Evolutionary conservation across 35 echinoderm and acorn worm species (phyloP).

Genomic region (Apostichopus californicus): DNA sequence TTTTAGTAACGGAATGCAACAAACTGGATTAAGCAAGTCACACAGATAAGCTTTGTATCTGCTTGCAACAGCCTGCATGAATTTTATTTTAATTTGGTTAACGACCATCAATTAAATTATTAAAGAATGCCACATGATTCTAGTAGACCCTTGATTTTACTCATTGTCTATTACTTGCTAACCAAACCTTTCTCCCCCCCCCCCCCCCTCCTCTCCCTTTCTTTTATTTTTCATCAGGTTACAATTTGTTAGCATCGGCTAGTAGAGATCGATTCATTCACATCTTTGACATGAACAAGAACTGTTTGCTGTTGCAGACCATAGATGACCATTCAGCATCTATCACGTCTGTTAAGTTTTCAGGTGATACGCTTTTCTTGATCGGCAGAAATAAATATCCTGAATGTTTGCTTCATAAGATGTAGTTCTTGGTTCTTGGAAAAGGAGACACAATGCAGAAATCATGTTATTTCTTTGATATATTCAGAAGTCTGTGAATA

Average conservation of each 20-base stretch:
- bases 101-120: too few species aligned
- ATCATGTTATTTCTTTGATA: too few species aligned
- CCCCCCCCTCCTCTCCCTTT: neutral
- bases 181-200: too few species aligned
- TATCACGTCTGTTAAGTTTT: slow-evolving; percentile 92
- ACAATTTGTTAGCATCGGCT: slow-evolving; percentile 81
- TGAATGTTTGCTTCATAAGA: neutral
- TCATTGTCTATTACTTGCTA: too few species aligned
- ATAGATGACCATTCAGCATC: slow-evolving; percentile 94
- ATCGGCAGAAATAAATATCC: neutral
- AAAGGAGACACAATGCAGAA: neutral
- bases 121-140: too few species aligned
- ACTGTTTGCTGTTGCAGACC: slow-evolving; percentile 81
- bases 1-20: too few species aligned
- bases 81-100: too few species aligned
- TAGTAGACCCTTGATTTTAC: too few species aligned
- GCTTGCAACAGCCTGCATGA: too few species aligned
- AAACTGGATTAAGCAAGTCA: too few species aligned
- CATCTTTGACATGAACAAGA: slow-evolving; percentile 90
- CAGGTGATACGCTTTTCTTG: slow-evolving; percentile 23
- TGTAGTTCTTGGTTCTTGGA: neutral
- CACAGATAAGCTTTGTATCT: too few species aligned
- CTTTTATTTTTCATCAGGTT: slow-evolving; percentile 54
- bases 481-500: too few species aligned
- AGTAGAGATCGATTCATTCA: slow-evolving; percentile 95